Percentiles rank a stretch among this genome's conserved stretches.
Evolutionary conservation across 2,113 vertebrate genomes (phyloP).

Genomic region (Upupa epops): DNA sequence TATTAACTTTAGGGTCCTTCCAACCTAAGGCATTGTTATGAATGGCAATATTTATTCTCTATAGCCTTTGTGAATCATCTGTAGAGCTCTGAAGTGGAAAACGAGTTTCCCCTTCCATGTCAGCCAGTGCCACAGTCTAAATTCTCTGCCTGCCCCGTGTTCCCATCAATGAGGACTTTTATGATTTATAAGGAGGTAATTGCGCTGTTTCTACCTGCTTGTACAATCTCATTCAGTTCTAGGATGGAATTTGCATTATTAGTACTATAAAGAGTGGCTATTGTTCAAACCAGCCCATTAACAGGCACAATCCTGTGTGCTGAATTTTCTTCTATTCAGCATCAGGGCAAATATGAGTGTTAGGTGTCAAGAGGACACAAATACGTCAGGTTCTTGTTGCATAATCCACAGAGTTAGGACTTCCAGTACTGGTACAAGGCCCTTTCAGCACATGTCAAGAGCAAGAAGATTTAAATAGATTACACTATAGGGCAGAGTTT

Average conservation of each 20-base stretch:
- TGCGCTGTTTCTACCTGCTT: background rate
- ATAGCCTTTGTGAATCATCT: background rate
- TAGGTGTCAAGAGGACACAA: background rate
- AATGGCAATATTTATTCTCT: background rate
- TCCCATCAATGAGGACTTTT: background rate
- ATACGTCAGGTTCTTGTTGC: rapidly evolving
- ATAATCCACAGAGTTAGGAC: background rate
- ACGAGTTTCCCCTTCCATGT: background rate
- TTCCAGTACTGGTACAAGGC: background rate
- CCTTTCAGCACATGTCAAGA: background rate
- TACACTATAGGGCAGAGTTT: background rate
- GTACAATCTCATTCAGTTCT: background rate
- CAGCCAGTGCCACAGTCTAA: background rate
- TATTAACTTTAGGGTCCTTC: too few relatives aligned
- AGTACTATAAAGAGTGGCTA: background rate
- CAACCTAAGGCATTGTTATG: background rate
- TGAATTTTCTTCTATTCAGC: background rate
- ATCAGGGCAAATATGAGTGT: background rate
- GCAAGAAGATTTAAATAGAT: background rate
- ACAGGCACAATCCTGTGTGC: background rate
- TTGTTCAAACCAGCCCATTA: background rate
- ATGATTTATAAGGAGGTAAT: background rate
- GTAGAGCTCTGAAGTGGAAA: background rate
- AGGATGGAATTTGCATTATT: background rate
- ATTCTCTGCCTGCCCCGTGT: background rate